These are phyloP conservation scores for Hirtodrosophila duncani DNA, from an alignment of 2,888 invertebrate species.

Conservation along the genomic window DNA sequence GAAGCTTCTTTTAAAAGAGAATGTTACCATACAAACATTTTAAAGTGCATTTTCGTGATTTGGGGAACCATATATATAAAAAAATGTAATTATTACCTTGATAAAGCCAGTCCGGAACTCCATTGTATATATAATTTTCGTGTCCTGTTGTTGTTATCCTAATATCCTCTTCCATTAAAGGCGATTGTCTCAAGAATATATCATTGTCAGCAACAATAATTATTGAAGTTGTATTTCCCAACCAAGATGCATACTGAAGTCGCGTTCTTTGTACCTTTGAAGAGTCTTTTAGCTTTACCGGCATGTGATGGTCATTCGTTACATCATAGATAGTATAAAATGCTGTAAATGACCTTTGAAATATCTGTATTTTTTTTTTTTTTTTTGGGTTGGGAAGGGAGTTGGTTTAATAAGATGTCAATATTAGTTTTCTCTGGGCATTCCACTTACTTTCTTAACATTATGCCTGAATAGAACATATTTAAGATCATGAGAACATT, in stretches of 20 bases:
- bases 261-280: slow-evolving; percentile 84
- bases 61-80: no score
- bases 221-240: slow-evolving; percentile 87
- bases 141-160: slow-evolving; percentile 87
- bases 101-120: slow-evolving; percentile 97
- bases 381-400: no score
- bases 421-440: neutral
- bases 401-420: no score
- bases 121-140: slow-evolving; percentile 92
- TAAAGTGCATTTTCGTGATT: no score
- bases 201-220: slow-evolving; percentile 92
- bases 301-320: slow-evolving; percentile 92
- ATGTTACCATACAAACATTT: no score
- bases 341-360: slow-evolving; percentile 90
- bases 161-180: slow-evolving; percentile 83
- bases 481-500: slow-evolving; percentile 90
- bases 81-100: slow-evolving; percentile 90
- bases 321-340: slow-evolving; percentile 95
- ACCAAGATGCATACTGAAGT: slow-evolving; percentile 91
- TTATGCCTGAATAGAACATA: slow-evolving; percentile 93
- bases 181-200: slow-evolving; percentile 89
- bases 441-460: slow-evolving; percentile 87
- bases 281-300: slow-evolving; percentile 88
- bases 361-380: slow-evolving; percentile 86
- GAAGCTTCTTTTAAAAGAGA: no score